Evolutionary conservation across 2,113 vertebrate genomes (phyloP).

Genomic region (Collichthys lucidus): DNA sequence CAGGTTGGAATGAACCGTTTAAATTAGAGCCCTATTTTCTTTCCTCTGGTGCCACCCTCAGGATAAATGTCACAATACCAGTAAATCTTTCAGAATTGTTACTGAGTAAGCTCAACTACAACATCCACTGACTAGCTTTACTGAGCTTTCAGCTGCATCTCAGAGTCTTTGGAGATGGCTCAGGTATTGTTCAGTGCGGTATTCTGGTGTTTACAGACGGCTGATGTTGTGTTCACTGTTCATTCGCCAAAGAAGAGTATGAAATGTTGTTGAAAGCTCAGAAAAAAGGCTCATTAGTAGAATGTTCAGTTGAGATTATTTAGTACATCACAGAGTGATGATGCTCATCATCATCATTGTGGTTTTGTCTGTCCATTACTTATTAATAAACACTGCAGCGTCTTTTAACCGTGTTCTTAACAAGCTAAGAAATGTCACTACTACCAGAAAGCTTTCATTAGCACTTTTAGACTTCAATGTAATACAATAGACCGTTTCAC

Average conservation of each 20-base stretch:
- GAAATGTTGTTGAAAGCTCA: neutral
- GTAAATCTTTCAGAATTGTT: neutral
- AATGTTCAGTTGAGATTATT: constrained; percentile 13
- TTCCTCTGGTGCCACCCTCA: constrained; percentile 15
- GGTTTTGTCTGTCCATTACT: neutral
- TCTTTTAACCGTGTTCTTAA: neutral
- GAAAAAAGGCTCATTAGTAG: neutral
- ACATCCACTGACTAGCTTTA: neutral
- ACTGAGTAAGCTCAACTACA: neutral
- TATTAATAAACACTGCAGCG: neutral
- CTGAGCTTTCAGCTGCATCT: neutral
- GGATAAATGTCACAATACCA: neutral
- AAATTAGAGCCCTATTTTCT: neutral
- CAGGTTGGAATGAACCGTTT: neutral
- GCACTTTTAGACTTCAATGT: neutral
- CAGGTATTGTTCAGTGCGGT: neutral
- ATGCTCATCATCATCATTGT: neutral
- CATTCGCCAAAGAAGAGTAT: neutral
- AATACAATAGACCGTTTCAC: no score
- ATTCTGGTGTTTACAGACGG: neutral
- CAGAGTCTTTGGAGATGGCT: neutral
- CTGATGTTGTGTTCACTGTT: neutral
- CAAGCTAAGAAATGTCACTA: neutral
- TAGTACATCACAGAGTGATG: neutral
- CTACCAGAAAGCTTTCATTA: neutral